Base-by-base conservation (phyloP, 2,888 invertebrate genomes). In the Drosophila lutescens region DNA sequence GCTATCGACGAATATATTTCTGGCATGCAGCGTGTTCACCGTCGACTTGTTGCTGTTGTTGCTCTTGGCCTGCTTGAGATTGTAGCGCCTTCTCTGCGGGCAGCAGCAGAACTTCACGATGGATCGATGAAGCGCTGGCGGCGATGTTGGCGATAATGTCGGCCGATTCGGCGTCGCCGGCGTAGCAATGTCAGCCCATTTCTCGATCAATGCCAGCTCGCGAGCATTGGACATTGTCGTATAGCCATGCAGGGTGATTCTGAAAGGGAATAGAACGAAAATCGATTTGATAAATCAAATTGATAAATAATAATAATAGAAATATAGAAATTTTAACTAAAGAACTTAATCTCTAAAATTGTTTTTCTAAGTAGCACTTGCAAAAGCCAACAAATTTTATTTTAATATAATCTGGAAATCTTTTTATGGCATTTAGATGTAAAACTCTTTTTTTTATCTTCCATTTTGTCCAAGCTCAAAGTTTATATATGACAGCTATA, bases 211-310 rank as follows among this genome's bases (percentile, higher is more conserved):
- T 86, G 91, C 89, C 90, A 91, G 79, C 87, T 91, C 91, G 71
- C 90, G 91, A 87, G 89, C 86, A 89, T 89, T 91, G 78, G 91
- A 89, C 91, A 91, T 91, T 88, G 89, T 89, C 73, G 82, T 84
- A 85, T 81, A 82, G 89, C 91, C 91, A 91, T 91, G 86, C 80
- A 91, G 88, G 78, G 80, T 80, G 73, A 89, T 90, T 91, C 91
- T 91, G 82, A 7, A 89, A 82, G 40, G n/a, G 58, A 12, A 73
- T 15, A 57, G 15, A 57, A 32, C 68, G 58, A 23, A 40, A 17
- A 76, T 17, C 46, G 5, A 43, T 34, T 38, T 59, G 26, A 57
- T 38, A 44, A 46, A 15, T 49, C 7, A n/a, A n/a, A n/a, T 38
- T n/a, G 8, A 26, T 26, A 26, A 26, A 26, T 4, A 6, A 20